Conservation (phyloP, 2,888 invertebrate genomes). For the Nephrotoma flavescens region DNA sequence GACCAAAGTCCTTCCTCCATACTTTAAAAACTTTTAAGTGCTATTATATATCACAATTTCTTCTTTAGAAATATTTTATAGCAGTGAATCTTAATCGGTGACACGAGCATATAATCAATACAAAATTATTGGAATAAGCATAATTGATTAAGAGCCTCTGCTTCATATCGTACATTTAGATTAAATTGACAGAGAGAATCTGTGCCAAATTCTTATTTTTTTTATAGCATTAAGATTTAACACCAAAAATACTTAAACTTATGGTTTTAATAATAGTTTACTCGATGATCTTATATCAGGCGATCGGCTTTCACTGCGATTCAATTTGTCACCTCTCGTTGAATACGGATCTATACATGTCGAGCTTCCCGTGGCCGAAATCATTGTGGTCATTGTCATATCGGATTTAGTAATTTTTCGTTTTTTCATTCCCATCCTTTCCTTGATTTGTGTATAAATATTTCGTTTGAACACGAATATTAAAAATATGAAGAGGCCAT, state of each 20-base stretch:
- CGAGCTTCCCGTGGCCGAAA: constrained; percentile 3
- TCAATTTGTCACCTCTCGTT: not conserved
- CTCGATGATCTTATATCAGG: not conserved
- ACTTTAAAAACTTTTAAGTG: too few species aligned
- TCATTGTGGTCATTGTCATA: constrained; percentile 9
- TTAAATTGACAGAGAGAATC: not conserved
- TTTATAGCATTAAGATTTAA: not conserved
- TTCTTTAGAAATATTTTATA: too few species aligned
- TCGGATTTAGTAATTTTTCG: constrained; percentile 5
- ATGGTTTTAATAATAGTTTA: not conserved
- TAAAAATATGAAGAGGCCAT: not conserved
- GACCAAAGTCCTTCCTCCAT: too few species aligned
- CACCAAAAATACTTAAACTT: not conserved
- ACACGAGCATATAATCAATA: too few species aligned
- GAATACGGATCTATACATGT: not conserved
- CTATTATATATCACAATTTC: too few species aligned
- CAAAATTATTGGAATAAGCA: not conserved
- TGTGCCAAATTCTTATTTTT: not conserved
- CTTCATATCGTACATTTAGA: not conserved
- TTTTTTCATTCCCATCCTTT: not conserved
- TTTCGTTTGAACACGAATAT: not conserved
- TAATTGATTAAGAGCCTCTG: not conserved
- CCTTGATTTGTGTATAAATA: not conserved
- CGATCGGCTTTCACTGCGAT: not conserved
- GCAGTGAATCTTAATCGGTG: too few species aligned